These are phyloP conservation scores for Cataglyphis albicans DNA, from an alignment of 2,888 invertebrate species.

Conservation along the genomic window DNA sequence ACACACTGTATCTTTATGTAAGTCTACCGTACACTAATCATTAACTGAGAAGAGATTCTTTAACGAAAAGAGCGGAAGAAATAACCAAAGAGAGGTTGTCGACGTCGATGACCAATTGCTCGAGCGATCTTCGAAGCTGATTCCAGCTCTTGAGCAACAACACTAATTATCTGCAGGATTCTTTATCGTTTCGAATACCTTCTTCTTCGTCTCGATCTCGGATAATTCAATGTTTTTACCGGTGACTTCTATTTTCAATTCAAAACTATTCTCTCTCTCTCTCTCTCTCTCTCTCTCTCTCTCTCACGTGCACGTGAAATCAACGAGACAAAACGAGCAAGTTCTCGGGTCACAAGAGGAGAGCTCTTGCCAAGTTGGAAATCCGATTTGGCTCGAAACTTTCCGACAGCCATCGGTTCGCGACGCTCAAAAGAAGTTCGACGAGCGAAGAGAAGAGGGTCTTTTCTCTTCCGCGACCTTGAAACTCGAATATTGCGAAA, in stretches of 20 bases:
- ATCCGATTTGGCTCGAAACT: slow-evolving; percentile 54
- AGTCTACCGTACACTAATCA: not conserved
- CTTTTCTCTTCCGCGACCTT: slow-evolving; percentile 30
- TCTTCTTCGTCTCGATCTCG: slow-evolving; percentile 36
- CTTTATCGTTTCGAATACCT: slow-evolving; percentile 38
- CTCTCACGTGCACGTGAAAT: not conserved
- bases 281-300: not conserved
- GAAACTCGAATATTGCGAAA: slow-evolving; percentile 24
- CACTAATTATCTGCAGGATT: slow-evolving; percentile 63
- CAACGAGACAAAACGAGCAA: slow-evolving; percentile 25
- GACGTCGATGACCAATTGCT: slow-evolving; percentile 66
- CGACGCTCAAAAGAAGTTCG: slow-evolving; percentile 42
- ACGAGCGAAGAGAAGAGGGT: not conserved
- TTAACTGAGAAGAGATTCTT: not conserved
- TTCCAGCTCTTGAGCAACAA: slow-evolving; percentile 64
- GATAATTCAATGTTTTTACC: slow-evolving; percentile 67
- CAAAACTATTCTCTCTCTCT: not conserved
- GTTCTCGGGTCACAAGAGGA: slow-evolving; percentile 28
- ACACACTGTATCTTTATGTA: too few relatives aligned
- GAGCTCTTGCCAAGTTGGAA: slow-evolving; percentile 36
- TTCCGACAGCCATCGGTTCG: slow-evolving; percentile 15
- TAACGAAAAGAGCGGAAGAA: not conserved
- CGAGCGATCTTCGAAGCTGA: slow-evolving; percentile 70
- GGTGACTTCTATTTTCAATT: slow-evolving; percentile 58
- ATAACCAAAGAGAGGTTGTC: slow-evolving; percentile 31